Base-by-base conservation (phyloP, 2,113 vertebrate genomes). In the Zingel zingel region DNA sequence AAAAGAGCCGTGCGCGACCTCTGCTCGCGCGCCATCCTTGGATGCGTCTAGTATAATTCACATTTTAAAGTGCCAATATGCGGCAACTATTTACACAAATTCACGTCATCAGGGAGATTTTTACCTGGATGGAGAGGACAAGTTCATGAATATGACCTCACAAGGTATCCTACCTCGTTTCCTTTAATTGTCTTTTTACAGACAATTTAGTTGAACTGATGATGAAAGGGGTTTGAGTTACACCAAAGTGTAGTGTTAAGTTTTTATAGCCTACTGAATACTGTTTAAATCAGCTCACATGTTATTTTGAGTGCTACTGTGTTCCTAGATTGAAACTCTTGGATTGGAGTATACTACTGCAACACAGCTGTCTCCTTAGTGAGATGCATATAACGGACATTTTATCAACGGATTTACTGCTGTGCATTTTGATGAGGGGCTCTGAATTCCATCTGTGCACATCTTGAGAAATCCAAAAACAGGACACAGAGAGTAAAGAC, bases 341-440 rank as follows among this genome's bases (percentile, higher is more conserved):
- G 18, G 79, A 75, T 72, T 51, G 66, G 59, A 78, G 63, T 81
- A 76, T 61, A 18, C 68, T 5, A 12, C 43, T 33, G 57, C 63
- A 69, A 21, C 73, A 19, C 69, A 18, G 74, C 74, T 43, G 58
- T 15, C 54, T 59, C 64, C 64, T 83, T 61, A 62, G 66, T 48
- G 53, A 82, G 58, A 84, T 56, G 58, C 58, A 65, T 81, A 87
- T 79, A 56, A 16, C 27, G 16, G 72, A 77, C 61, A 85, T 84
- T 84, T 86, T 59, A 74, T 74, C 81, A 43, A 79, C 16, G 18
- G 64, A 83, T 88, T 88, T 68, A 78, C 70, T 33, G 64, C 70
- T 82, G 48, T 71, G 82, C 74, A 90, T 86, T 81, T 87, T 82
- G 70, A 93, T 89, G 79, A 92, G 73, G 57, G 54, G 59, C 74